Percentiles rank a stretch among this genome's conserved stretches.
Evolutionary conservation across 2,113 vertebrate species (phyloP).

Genomic region (Columba janthina): DNA sequence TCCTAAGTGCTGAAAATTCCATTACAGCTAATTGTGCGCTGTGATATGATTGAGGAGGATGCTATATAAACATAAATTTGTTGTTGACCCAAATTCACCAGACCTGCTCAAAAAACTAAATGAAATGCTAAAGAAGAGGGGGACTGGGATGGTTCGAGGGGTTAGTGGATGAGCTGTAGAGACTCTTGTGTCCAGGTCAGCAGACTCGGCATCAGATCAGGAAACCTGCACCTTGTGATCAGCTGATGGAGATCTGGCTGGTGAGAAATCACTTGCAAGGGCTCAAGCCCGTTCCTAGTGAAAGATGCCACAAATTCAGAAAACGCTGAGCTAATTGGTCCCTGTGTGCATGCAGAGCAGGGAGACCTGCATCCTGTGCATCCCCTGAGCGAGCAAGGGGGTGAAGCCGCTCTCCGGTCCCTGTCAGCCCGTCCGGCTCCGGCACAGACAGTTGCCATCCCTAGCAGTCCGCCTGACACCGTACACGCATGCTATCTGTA

Average conservation of each 20-base stretch:
- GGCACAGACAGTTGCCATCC: not conserved
- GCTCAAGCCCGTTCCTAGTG: not conserved
- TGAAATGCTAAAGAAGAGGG: not conserved
- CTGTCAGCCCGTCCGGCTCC: not conserved
- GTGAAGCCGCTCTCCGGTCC: not conserved
- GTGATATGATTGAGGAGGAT: constrained; percentile 4
- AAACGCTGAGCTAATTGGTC: not conserved
- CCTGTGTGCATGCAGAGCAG: not conserved
- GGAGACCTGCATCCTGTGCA: not conserved
- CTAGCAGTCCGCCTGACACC: not conserved
- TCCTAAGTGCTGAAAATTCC: constrained; percentile 3
- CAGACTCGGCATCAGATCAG: not conserved
- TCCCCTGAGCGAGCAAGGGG: not conserved
- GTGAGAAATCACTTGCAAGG: not conserved
- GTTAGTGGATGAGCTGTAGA: not conserved
- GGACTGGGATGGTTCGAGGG: not conserved
- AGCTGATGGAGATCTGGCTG: not conserved
- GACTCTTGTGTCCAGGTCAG: not conserved
- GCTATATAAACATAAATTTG: not conserved
- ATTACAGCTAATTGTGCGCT: constrained; percentile 8
- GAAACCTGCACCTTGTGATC: not conserved
- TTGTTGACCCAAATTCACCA: not conserved
- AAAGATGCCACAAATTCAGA: not conserved
- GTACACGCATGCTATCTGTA: rapidly evolving
- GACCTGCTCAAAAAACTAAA: not conserved